These are phyloP conservation scores for Pterobdella sp. DNA, from an alignment of 2,888 invertebrate species.

Conservation along the genomic window DNA sequence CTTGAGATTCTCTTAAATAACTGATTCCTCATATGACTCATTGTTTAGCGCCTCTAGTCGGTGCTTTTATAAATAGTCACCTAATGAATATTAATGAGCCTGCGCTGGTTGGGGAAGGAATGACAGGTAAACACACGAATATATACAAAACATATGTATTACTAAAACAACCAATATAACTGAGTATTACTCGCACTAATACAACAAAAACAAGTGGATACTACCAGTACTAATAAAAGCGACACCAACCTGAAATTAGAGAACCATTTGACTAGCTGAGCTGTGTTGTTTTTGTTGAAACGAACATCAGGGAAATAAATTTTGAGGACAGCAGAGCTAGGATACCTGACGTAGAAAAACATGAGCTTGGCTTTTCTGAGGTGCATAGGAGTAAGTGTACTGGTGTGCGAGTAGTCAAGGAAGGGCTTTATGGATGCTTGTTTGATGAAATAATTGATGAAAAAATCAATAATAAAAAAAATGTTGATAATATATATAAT, in stretches of 20 bases:
- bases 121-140: too few relatives aligned
- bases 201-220: too few relatives aligned
- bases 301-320: slow-evolving; percentile 99
- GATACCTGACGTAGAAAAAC: slow-evolving; percentile 99
- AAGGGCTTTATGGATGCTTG: not conserved
- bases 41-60: too few relatives aligned
- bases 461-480: not conserved
- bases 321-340: slow-evolving; percentile 95
- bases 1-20: too few relatives aligned
- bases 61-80: too few relatives aligned
- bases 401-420: slow-evolving; percentile 41
- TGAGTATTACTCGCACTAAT: too few relatives aligned
- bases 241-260: slow-evolving; percentile 99
- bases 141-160: too few relatives aligned
- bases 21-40: too few relatives aligned
- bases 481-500: not conserved
- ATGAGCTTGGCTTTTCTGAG: slow-evolving; percentile 99
- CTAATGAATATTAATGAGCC: too few relatives aligned
- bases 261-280: slow-evolving; percentile 99
- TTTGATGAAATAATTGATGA: not conserved
- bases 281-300: slow-evolving; percentile 99
- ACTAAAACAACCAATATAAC: too few relatives aligned
- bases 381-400: slow-evolving; percentile 96
- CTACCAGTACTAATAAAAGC: too few relatives aligned
- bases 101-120: too few relatives aligned